Conservation (phyloP, 2,888 invertebrate species). For the Iphiclides podalirius region DNA sequence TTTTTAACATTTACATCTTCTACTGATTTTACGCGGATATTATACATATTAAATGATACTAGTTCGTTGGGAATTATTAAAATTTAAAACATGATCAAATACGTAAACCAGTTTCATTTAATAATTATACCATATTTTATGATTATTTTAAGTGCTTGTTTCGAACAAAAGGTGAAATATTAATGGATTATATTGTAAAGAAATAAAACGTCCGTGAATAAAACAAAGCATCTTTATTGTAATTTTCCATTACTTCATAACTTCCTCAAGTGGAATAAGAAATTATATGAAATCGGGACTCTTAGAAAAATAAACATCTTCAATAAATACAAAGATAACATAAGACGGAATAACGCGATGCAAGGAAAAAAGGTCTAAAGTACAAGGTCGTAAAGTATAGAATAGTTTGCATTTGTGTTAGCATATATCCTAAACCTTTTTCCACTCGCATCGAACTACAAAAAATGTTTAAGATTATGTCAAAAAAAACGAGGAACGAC, state of each 20-base stretch:
- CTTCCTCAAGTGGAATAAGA: constrained; percentile 53
- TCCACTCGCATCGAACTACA: neutral
- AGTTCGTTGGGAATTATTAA: too few relatives aligned
- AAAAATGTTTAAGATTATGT: constrained; percentile 7
- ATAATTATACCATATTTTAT: too few relatives aligned
- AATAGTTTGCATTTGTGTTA: neutral
- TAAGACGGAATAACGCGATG: constrained; percentile 19
- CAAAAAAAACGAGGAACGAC: constrained; percentile 2
- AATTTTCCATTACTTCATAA: constrained; percentile 54
- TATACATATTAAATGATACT: too few relatives aligned
- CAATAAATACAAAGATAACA: constrained; percentile 60
- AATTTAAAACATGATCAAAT: too few relatives aligned
- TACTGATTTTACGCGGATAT: too few relatives aligned
- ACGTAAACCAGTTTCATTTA: too few relatives aligned
- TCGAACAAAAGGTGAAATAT: too few relatives aligned
- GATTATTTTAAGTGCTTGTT: too few relatives aligned
- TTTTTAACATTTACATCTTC: too few relatives aligned
- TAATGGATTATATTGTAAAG: too few relatives aligned
- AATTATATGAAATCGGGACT: constrained; percentile 55
- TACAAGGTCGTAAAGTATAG: neutral
- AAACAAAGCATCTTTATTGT: constrained; percentile 73
- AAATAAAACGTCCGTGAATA: constrained; percentile 36
- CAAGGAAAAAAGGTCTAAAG: constrained; percentile 1
- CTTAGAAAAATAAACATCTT: constrained; percentile 76
- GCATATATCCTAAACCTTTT: neutral